phyloP scores from a whole-genome alignment of 2,113 vertebrate species.

The Archocentrus centrarchus region DNA sequence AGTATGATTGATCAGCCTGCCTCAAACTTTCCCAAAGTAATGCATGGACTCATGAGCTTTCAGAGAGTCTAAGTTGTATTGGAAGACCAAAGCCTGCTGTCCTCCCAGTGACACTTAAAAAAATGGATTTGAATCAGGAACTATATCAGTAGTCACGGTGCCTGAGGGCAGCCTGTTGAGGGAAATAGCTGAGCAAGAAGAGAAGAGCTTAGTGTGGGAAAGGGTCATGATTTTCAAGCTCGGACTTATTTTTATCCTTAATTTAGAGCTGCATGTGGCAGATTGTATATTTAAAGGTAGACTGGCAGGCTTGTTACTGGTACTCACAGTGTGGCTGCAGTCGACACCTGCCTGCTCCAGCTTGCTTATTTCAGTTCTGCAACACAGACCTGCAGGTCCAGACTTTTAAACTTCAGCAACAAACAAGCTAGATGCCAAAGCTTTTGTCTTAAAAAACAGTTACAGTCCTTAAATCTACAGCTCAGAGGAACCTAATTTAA shows the following conservation, averaged over 20 bases:
- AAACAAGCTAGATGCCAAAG: neutral
- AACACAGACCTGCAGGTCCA: neutral
- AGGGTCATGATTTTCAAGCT: neutral
- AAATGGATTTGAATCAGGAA: neutral
- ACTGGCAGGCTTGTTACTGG: slow-evolving; percentile 5
- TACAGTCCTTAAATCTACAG: too few species aligned
- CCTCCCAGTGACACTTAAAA: slow-evolving; percentile 2
- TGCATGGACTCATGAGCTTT: neutral
- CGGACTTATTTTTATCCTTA: slow-evolving; percentile 25
- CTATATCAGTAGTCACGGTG: slow-evolving; percentile 5
- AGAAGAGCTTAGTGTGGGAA: neutral
- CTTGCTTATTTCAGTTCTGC: neutral
- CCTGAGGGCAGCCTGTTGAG: neutral
- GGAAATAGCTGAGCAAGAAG: neutral
- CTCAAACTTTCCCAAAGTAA: slow-evolving; percentile 19
- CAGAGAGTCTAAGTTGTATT: slow-evolving; percentile 1
- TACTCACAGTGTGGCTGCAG: neutral
- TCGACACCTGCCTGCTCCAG: neutral
- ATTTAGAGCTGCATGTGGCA: slow-evolving; percentile 18
- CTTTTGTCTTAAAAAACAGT: too few species aligned
- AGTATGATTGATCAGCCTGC: slow-evolving; percentile 34
- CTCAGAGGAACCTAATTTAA: too few species aligned
- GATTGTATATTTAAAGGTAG: neutral
- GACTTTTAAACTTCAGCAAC: neutral
- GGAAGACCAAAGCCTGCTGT: slow-evolving; percentile 4